Evolutionary conservation across 2,113 vertebrate genomes (phyloP).

Genomic region (Penelope pileata): DNA sequence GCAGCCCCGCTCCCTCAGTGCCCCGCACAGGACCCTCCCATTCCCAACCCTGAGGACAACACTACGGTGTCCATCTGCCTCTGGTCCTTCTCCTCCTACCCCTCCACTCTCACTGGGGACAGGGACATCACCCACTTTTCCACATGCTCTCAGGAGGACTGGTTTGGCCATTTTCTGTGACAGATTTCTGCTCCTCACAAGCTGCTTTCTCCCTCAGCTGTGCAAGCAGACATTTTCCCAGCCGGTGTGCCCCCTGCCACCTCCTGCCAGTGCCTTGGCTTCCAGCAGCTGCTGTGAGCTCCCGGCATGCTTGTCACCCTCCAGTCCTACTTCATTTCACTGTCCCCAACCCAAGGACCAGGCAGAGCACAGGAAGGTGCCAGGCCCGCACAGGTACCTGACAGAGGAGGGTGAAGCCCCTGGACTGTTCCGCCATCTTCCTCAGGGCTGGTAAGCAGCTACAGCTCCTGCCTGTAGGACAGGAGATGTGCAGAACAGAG

Average conservation of each 20-base stretch:
- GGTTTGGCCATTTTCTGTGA: not conserved
- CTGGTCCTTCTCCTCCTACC: not conserved
- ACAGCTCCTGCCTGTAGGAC: not conserved
- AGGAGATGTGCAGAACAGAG: not conserved
- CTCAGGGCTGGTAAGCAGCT: no score
- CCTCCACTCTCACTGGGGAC: not conserved
- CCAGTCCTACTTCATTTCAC: not conserved
- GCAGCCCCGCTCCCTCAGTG: not conserved
- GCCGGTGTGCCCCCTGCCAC: not conserved
- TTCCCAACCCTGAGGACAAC: not conserved
- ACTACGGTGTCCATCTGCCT: rapidly evolving
- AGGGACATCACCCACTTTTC: rapidly evolving
- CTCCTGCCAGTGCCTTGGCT: not conserved
- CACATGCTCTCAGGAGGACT: not conserved
- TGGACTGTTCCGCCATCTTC: not conserved
- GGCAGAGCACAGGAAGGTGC: not conserved
- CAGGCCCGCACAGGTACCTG: rapidly evolving
- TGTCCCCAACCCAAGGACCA: not conserved
- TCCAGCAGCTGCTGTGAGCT: not conserved
- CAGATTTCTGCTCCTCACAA: not conserved
- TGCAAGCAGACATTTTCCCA: not conserved
- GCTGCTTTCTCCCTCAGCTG: not conserved
- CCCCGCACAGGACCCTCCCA: no score
- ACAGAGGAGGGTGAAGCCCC: not conserved
- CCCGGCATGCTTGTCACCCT: not conserved